Conservation (phyloP, 1,140 invertebrate genomes). For the Drosophila littoralis region DNA sequence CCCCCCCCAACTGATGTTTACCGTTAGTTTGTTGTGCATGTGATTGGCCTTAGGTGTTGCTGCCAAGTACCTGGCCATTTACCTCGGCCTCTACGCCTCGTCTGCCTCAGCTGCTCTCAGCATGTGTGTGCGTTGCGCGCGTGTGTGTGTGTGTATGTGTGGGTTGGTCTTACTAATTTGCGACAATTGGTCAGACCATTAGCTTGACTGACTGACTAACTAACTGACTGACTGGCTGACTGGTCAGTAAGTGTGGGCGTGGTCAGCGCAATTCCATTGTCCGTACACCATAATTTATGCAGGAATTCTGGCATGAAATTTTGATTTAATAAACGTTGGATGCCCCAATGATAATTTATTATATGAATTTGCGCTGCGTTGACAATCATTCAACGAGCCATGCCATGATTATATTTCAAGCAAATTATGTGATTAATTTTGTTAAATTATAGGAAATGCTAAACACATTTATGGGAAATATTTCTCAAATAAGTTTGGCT, state of each 20-base stretch:
- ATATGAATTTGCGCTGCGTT: conserved; percentile 21
- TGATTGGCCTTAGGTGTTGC: conserved; percentile 77
- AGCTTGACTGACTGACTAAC: conserved; percentile 37
- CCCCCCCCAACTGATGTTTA: conserved; percentile 26
- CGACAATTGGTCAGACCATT: conserved; percentile 76
- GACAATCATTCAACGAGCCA: conserved; percentile 42
- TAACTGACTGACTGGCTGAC: conserved; percentile 24
- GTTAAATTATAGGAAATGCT: conserved; percentile 16
- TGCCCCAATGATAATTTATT: conserved; percentile 9
- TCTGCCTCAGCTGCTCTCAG: conserved; percentile 11
- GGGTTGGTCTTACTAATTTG: conserved; percentile 63
- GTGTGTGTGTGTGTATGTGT: conserved; percentile 13
- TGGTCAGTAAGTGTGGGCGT: conserved; percentile 57
- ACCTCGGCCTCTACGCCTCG: conserved; percentile 5
- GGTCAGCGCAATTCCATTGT: conserved; percentile 40
- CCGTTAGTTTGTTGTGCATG: conserved; percentile 70
- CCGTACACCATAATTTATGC: conserved; percentile 57
- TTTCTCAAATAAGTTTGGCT: too few relatives aligned
- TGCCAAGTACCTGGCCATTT: conserved; percentile 58
- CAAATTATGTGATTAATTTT: conserved; percentile 38
- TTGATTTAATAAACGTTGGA: conserved; percentile 29
- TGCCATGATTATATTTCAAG: conserved; percentile 6
- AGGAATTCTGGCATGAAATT: conserved; percentile 71
- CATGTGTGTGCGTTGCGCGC: conserved; percentile 1
- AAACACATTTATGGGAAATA: conserved; percentile 1